Base-by-base conservation (phyloP, 2,113 vertebrate genomes). In the Cepphus grylle region DNA sequence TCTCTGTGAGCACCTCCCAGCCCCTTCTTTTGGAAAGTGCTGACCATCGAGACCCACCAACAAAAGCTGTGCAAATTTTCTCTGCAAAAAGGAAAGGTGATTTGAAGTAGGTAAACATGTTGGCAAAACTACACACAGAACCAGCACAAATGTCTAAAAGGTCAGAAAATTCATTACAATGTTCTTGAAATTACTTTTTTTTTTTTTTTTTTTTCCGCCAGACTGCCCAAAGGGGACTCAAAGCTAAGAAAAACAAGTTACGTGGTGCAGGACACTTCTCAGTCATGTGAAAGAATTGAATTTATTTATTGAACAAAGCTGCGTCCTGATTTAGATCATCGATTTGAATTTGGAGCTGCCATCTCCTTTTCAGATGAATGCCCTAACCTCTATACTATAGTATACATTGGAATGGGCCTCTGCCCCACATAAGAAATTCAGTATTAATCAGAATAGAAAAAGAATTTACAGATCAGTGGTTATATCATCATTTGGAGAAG, bases 91-190 rank as follows among this genome's bases (percentile, higher is more conserved):
- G 15, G 50, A 81, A 67, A 65, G 45, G 36, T 91, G 65, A 23
- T 94, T 73, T 94, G 74, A 90, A 82, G 90, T 83, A 43, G 9
- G 34, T 62, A 81, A 94, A 94, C 70, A 67, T 92, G 88, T n/a
- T 83, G 89, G 77, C 8, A 83, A 72, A 80, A 45, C 2, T 8
- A 81, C 12, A 62, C 11, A 81, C 3, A 89, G 13, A 93, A 82
- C 2, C n/a, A 80, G 58, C 6, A 70, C 6, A 93, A 72, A 56
- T 90, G 47, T 26, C 21, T 45, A 58, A 56, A 90, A 59, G 6
- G 5, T 40, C 5, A 21, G 10, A 70, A 88, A 90, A 86, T n/a
- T 81, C 14, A 43, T 45, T 71, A 25, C 20, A 38, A 7, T 50
- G 13, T 55, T 69, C 22, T 80, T 69, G 13, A 82, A 91, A 66